A percentile compares a stretch with the other conserved stretches of the same genome.
phyloP scores from a whole-genome alignment of 1,140 invertebrate genomes.

The Drepana arcuata region DNA sequence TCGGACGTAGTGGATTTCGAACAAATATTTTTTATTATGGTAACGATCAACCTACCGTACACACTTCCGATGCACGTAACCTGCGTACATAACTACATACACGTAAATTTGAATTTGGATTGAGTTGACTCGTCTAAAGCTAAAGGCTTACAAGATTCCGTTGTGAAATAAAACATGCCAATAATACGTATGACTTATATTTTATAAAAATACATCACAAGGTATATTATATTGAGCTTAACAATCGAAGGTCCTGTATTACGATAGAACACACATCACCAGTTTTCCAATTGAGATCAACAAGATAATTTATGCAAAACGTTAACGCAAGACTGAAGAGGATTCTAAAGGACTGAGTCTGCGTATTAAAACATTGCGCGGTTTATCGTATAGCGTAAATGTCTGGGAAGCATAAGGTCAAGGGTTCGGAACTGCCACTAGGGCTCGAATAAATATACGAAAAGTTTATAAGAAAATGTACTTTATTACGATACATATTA shows the following conservation, averaged over 20 bases:
- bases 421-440: no score
- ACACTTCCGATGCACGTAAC: no score
- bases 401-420: neutral
- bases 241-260: constrained; percentile 54
- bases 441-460: no score
- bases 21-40: no score
- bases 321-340: constrained; percentile 1
- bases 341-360: constrained; percentile 1
- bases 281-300: constrained; percentile 51
- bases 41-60: no score
- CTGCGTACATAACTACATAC: no score
- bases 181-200: constrained; percentile 28
- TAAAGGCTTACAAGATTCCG: no score
- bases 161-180: constrained; percentile 17
- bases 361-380: neutral
- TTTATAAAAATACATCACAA: constrained; percentile 67
- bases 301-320: constrained; percentile 16
- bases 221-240: constrained; percentile 66
- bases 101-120: no score
- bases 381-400: neutral
- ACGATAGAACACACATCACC: constrained; percentile 59
- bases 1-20: no score
- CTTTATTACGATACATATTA: no score
- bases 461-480: no score
- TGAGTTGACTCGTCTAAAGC: no score